phyloP scores from a whole-genome alignment of 1,140 invertebrate species.

The Lamellibrachia luymesi region DNA sequence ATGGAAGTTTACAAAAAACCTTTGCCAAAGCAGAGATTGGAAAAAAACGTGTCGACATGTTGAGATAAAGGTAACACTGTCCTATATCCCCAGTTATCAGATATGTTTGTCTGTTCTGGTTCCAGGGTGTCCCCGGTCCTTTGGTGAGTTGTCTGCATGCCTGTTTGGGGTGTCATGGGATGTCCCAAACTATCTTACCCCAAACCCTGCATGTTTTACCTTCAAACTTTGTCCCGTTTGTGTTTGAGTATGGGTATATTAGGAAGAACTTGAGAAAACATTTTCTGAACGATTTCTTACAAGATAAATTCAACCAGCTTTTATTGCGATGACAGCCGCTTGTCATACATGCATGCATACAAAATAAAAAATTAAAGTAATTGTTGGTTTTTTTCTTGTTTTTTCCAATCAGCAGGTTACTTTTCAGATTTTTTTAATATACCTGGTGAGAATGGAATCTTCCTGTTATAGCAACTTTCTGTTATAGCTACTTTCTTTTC shows the following conservation, averaged over 20 bases:
- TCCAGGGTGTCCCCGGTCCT: slow-evolving; percentile 16
- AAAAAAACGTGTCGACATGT: too few relatives aligned
- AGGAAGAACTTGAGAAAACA: background rate
- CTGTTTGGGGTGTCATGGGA: background rate
- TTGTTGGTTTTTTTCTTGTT: background rate
- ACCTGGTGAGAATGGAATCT: background rate
- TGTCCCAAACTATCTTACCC: background rate
- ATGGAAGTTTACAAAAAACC: too few relatives aligned
- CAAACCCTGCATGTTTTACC: background rate
- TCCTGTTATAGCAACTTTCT: background rate
- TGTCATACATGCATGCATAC: background rate
- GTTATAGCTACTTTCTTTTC: too few relatives aligned
- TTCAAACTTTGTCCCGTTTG: background rate
- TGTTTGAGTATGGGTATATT: background rate
- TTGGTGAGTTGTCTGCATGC: slow-evolving; percentile 7
- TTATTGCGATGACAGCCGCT: too few relatives aligned
- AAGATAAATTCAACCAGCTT: too few relatives aligned
- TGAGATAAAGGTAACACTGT: background rate
- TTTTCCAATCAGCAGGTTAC: background rate
- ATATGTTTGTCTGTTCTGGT: background rate
- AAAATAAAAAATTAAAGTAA: background rate
- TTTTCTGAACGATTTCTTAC: background rate
- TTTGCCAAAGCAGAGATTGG: too few relatives aligned
- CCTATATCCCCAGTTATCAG: background rate
- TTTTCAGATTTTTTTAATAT: background rate